Evolutionary conservation across 2,797 vertebrate species (phyloP), one percentile per base, ranked within the genome.

Genomic region (Falco novaeseelandiae): DNA sequence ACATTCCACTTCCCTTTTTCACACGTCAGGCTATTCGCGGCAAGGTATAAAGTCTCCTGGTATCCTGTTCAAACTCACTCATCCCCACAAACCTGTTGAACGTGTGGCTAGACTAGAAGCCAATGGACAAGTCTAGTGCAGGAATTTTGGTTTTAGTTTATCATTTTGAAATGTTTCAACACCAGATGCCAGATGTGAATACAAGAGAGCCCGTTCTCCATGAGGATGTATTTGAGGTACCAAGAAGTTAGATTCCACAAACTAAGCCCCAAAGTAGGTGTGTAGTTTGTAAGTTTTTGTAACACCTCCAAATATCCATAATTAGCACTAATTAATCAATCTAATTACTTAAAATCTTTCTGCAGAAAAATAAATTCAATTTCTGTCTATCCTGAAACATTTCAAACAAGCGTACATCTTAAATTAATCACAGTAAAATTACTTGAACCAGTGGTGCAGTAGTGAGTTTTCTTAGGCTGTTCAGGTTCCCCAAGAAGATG

Each of bases 11-110:
- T 54, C 26, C n/a, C 21, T 58, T 84, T 85, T 83, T 76, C 0
- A 0, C 14, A 40, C 8, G 4, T 40, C 36, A 46, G 8, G 34
- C 23, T 38, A 12, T 32, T 67, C 34, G 40, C 3, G 5, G 38
- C 17, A 72, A 61, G 49, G 29, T 52, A 30, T 27, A 46, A 79
- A 70, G 12, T 8, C 6, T 8, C 29, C 1, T 26, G 5, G 0
- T 40, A 22, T 78, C 42, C 73, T 49, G n/a, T 55, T 81, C 38
- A 38, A 23, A 34, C 9, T 58, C 67, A 14, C 32, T 63, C 23
- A 54, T n/a, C 49, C 25, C 51, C 54, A 38, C 48, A 87, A 26
- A 85, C 57, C 21, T 74, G 27, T 14, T 80, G 15, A 91, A 44
- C 5, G 4, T 3, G 11, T 72, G 48, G n/a, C 34, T 49, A 52